Evolutionary conservation across 2,797 vertebrate genomes (phyloP).

Genomic region (Malacoctenus gilli): DNA sequence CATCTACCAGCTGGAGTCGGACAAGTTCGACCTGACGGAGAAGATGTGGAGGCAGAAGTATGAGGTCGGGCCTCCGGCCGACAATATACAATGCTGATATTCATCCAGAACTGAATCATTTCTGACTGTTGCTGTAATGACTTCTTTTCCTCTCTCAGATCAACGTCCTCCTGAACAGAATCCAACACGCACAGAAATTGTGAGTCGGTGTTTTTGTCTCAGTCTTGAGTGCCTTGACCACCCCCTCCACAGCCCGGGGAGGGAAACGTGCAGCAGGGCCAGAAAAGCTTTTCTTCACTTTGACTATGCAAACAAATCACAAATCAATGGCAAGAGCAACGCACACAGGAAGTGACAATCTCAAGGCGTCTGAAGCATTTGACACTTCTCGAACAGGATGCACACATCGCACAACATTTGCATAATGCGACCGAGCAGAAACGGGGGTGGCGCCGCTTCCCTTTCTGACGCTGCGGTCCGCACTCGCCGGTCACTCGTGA

Average conservation of each 20-base stretch:
- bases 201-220: slow-evolving; percentile 76
- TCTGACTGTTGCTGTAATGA: slow-evolving; percentile 8
- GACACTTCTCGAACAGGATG: background rate
- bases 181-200: slow-evolving; percentile 92
- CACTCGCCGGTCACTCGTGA: too few relatives aligned
- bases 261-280: background rate
- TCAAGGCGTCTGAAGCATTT: background rate
- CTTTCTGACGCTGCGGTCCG: background rate
- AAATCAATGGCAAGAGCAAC: background rate
- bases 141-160: slow-evolving; percentile 73
- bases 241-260: too few relatives aligned
- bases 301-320: slow-evolving; percentile 33
- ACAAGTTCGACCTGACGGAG: slow-evolving; percentile 89
- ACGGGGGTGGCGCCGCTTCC: background rate
- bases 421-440: background rate
- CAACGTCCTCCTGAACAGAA: slow-evolving; percentile 88
- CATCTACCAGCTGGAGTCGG: slow-evolving; percentile 88
- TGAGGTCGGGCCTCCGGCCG: slow-evolving; percentile 72
- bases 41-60: slow-evolving; percentile 87
- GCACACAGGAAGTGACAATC: slow-evolving; percentile 10
- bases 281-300: too few relatives aligned
- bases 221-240: too few relatives aligned
- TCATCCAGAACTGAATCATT: background rate
- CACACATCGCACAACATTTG: slow-evolving; percentile 4
- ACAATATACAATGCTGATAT: background rate